These are phyloP conservation scores for Calameuta pallipes DNA, from an alignment of 2,888 invertebrate genomes.

Conservation along the genomic window DNA sequence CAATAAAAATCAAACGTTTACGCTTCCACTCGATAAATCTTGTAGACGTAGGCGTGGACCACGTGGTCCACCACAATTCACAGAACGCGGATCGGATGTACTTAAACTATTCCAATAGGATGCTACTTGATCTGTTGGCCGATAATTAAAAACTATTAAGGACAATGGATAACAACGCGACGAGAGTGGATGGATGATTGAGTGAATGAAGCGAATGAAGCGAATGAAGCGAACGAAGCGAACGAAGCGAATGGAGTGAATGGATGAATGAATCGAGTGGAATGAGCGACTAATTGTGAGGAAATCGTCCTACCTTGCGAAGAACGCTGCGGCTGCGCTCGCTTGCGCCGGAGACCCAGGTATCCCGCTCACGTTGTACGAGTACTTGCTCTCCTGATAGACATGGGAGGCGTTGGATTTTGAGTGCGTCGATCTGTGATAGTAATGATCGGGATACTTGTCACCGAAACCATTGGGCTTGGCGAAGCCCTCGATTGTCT, in stretches of 20 bases:
- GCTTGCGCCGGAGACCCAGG: constrained; percentile 69
- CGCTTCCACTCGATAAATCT: too few relatives aligned
- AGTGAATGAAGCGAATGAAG: too few relatives aligned
- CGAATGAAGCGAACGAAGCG: too few relatives aligned
- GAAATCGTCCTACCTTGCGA: constrained; percentile 68
- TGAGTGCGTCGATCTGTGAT: constrained; percentile 51
- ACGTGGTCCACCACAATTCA: too few relatives aligned
- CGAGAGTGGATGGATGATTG: too few relatives aligned
- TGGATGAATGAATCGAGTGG: neutral
- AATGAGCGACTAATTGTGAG: neutral
- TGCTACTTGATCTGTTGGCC: too few relatives aligned
- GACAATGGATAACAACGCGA: too few relatives aligned
- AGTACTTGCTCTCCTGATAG: constrained; percentile 69
- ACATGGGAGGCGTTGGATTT: constrained; percentile 54
- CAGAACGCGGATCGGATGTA: too few relatives aligned
- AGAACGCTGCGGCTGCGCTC: constrained; percentile 72
- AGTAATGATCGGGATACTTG: constrained; percentile 54
- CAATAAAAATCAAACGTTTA: constrained; percentile 19
- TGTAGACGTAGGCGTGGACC: too few relatives aligned
- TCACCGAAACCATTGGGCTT: constrained; percentile 44
- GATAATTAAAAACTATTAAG: too few relatives aligned
- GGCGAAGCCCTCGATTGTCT: neutral
- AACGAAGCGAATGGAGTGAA: too few relatives aligned
- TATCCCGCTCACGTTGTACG: constrained; percentile 69
- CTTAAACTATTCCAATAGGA: too few relatives aligned